Evolutionary conservation across 2,113 vertebrate genomes (phyloP).

Genomic region (Epinephelus moara): DNA sequence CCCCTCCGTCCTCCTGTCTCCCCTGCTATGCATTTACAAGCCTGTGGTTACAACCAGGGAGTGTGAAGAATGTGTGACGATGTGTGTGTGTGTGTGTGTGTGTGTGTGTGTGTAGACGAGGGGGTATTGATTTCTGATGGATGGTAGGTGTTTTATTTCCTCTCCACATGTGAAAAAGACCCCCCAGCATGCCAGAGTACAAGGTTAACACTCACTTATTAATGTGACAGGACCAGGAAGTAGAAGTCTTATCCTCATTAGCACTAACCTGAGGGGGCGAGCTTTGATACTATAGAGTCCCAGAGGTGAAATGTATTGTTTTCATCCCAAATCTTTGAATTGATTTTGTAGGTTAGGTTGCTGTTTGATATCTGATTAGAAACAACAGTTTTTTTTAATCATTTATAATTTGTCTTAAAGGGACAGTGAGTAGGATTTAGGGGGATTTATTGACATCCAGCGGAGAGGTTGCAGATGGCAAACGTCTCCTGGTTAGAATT

Average conservation of each 20-base stretch:
- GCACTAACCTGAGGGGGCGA: background rate
- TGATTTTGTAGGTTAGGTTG: background rate
- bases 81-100: constrained; percentile 24
- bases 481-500: no score
- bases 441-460: no score
- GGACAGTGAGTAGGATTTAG: no score
- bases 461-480: no score
- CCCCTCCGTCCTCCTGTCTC: constrained; percentile 30
- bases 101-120: constrained; percentile 5
- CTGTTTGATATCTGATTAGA: background rate
- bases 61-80: constrained; percentile 7
- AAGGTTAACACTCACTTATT: constrained; percentile 54
- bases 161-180: constrained; percentile 48
- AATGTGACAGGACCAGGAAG: constrained; percentile 55
- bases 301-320: background rate
- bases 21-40: constrained; percentile 48
- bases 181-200: constrained; percentile 7
- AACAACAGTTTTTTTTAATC: background rate
- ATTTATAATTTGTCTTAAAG: background rate
- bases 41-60: constrained; percentile 36
- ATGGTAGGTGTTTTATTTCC: constrained; percentile 59
- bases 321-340: background rate
- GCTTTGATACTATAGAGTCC: background rate
- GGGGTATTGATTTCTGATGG: constrained; percentile 62
- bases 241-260: constrained; percentile 50